These are phyloP conservation scores for Drosophila longiperda DNA, from an alignment of 2,888 invertebrate species.

Conservation along the genomic window DNA sequence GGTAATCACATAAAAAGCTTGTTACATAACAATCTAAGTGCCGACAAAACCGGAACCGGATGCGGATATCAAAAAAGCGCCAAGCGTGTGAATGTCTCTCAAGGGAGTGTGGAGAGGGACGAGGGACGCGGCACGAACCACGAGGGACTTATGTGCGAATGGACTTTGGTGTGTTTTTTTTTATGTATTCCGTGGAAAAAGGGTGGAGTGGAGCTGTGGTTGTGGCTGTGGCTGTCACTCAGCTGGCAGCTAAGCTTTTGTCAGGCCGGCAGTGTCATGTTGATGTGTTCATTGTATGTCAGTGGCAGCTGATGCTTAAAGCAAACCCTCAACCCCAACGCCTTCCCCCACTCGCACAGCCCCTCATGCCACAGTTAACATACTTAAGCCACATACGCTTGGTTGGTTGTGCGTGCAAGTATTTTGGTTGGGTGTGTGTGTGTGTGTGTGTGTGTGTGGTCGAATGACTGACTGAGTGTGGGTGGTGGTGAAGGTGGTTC, in stretches of 20 bases:
- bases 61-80: constrained; percentile 71
- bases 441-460: constrained; percentile 4
- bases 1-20: constrained; percentile 79
- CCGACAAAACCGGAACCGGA: constrained; percentile 52
- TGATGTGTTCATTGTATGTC: constrained; percentile 80
- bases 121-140: neutral
- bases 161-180: constrained; percentile 12
- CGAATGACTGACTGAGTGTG: constrained; percentile 12
- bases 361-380: constrained; percentile 51
- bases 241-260: constrained; percentile 72
- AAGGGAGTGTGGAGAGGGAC: neutral
- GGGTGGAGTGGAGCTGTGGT: neutral
- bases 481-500: neutral
- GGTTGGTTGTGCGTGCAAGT: constrained; percentile 46
- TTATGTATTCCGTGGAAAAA: constrained; percentile 1
- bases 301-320: constrained; percentile 71
- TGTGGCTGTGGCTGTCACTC: constrained; percentile 38
- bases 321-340: neutral
- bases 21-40: constrained; percentile 75
- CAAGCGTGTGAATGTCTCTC: constrained; percentile 64
- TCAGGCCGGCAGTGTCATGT: constrained; percentile 75
- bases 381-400: constrained; percentile 69
- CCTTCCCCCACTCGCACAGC: neutral
- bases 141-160: constrained; percentile 31
- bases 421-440: constrained; percentile 22